phyloP scores from a whole-genome alignment of 2,113 vertebrate genomes.

The Isichthys henryi region DNA sequence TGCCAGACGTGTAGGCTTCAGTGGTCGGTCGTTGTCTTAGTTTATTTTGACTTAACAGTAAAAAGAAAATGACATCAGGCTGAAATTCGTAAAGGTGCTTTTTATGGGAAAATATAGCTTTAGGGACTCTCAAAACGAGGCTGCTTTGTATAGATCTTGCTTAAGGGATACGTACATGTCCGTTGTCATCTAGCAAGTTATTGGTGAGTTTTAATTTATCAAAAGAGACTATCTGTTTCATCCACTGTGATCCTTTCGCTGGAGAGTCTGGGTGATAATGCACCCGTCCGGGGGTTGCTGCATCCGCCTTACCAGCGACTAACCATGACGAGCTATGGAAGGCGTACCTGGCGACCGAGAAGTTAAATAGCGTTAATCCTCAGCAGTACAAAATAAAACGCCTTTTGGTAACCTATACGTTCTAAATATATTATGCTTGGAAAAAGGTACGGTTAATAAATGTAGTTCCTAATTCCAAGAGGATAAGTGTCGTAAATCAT shows the following conservation, averaged over 20 bases:
- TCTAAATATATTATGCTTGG: neutral
- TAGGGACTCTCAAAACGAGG: neutral
- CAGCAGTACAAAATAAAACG: neutral
- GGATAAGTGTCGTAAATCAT: neutral
- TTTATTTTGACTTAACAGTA: neutral
- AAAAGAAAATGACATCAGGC: neutral
- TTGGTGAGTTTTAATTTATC: conserved; percentile 94
- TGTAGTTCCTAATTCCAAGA: neutral
- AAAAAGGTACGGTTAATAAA: neutral
- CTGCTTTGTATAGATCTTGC: neutral
- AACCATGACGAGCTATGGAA: conserved; percentile 95
- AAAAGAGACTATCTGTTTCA: conserved; percentile 91
- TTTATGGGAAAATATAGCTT: neutral
- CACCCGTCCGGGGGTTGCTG: conserved; percentile 73
- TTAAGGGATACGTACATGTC: conserved; percentile 64
- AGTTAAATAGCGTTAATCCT: neutral
- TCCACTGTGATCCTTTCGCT: conserved; percentile 83
- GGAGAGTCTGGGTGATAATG: conserved; percentile 94
- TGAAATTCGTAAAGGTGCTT: neutral
- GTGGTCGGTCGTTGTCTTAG: neutral
- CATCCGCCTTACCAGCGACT: conserved; percentile 77
- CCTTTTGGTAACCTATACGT: neutral
- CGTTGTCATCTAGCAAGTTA: conserved; percentile 85
- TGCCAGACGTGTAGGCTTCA: neutral
- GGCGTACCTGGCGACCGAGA: conserved; percentile 64